Evolutionary conservation across 92 coral and sea anemone genomes (phyloP).

Genomic region (Scolanthus callimorphus): DNA sequence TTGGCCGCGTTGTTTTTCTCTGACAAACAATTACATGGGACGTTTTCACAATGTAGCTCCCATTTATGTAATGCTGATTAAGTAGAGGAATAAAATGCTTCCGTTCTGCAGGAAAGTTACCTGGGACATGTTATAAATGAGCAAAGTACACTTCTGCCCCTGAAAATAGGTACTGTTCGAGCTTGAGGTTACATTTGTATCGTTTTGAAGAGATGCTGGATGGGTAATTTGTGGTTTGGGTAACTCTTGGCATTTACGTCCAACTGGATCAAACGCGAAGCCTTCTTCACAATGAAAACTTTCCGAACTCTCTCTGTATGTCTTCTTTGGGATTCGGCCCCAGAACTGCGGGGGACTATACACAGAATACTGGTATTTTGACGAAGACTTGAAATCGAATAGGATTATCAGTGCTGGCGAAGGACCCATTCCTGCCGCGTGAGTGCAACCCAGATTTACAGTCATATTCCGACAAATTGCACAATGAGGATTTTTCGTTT

Average conservation of each 20-base stretch:
- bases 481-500: no score
- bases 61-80: neutral
- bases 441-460: no score
- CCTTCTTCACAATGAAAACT: neutral
- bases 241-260: neutral
- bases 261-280: neutral
- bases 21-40: neutral
- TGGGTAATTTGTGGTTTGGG: neutral
- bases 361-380: no score
- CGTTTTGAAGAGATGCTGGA: no score
- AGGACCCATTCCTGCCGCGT: no score
- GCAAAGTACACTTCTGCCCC: slow-evolving; percentile 1
- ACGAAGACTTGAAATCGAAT: neutral
- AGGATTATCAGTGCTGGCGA: neutral
- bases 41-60: neutral
- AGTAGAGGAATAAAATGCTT: neutral
- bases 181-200: no score
- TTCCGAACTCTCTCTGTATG: no score
- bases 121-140: neutral
- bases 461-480: no score
- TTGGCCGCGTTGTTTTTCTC: neutral
- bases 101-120: neutral
- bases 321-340: no score
- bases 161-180: no score
- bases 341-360: no score